phyloP scores from a whole-genome alignment of 2,113 vertebrate genomes.

The Istiophorus platypterus region DNA sequence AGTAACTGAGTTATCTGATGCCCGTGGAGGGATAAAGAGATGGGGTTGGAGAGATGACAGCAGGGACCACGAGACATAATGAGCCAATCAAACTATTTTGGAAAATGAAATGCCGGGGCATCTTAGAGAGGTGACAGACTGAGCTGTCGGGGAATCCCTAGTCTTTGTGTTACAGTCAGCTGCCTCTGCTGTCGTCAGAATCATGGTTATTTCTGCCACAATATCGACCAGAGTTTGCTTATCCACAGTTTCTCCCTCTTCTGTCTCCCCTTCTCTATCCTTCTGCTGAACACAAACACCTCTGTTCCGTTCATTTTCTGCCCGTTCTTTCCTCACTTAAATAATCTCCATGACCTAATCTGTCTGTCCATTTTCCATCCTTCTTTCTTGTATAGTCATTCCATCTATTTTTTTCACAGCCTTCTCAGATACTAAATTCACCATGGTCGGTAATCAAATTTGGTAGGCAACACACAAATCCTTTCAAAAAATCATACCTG shows the following conservation, averaged over 20 bases:
- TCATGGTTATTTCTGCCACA: slow-evolving; percentile 38
- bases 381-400: neutral
- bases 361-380: neutral
- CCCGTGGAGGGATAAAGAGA: slow-evolving; percentile 44
- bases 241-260: neutral
- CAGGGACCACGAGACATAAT: slow-evolving; percentile 55
- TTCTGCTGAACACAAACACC: slow-evolving; percentile 1
- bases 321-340: neutral
- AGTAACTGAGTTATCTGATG: slow-evolving; percentile 22
- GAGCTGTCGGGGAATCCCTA: slow-evolving; percentile 54
- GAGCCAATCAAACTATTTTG: slow-evolving; percentile 67
- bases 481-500: neutral
- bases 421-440: slow-evolving; percentile 1
- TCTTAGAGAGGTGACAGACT: slow-evolving; percentile 42
- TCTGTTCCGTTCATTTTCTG: neutral
- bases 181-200: slow-evolving; percentile 30
- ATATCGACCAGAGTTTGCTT: slow-evolving; percentile 30
- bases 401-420: neutral
- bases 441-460: neutral
- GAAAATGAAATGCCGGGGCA: slow-evolving; percentile 61
- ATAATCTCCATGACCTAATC: neutral
- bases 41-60: slow-evolving; percentile 52
- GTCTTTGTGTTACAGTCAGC: slow-evolving; percentile 35
- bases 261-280: neutral
- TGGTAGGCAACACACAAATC: neutral